These are phyloP conservation scores for Pristionchus entomophagus DNA, from an alignment of 2,888 invertebrate species.

Conservation along the genomic window DNA sequence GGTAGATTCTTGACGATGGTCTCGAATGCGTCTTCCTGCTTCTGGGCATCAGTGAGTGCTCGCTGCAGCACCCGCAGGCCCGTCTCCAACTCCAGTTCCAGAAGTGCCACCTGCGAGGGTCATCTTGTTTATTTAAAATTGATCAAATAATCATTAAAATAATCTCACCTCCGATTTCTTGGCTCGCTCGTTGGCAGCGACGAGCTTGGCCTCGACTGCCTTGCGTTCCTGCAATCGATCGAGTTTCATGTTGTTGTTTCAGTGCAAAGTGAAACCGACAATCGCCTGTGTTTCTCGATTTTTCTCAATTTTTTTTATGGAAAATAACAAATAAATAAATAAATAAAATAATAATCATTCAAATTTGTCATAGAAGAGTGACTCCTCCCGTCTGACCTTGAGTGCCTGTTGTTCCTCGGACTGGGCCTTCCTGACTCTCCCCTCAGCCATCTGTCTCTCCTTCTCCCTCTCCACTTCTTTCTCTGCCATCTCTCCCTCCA, in stretches of 20 bases:
- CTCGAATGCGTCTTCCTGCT: not conserved
- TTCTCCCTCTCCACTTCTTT: conserved; percentile 37
- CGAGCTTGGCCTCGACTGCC: conserved; percentile 17
- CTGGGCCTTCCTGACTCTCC: not conserved
- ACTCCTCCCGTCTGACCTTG: conserved; percentile 15
- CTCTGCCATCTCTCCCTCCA: not conserved
- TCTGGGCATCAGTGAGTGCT: conserved; percentile 4
- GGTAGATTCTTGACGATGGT: not conserved
- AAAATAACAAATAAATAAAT: too few species aligned
- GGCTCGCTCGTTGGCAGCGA: not conserved
- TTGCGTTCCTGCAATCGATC: conserved; percentile 22
- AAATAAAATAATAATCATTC: not conserved
- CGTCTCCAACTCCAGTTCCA: conserved; percentile 51
- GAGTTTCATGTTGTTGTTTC: not conserved
- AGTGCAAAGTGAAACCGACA: not conserved
- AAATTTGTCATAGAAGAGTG: not conserved
- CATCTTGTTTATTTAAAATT: not conserved
- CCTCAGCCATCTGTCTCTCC: not conserved
- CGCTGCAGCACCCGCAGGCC: conserved; percentile 52
- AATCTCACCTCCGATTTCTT: conserved; percentile 40
- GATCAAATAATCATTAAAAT: not conserved
- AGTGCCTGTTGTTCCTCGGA: not conserved
- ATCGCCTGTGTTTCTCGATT: not conserved
- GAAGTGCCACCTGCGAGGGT: conserved; percentile 29
- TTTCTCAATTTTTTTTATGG: not conserved